Evolutionary conservation across 1,140 invertebrate genomes (phyloP).

Genomic region (Drosophila bocqueti): DNA sequence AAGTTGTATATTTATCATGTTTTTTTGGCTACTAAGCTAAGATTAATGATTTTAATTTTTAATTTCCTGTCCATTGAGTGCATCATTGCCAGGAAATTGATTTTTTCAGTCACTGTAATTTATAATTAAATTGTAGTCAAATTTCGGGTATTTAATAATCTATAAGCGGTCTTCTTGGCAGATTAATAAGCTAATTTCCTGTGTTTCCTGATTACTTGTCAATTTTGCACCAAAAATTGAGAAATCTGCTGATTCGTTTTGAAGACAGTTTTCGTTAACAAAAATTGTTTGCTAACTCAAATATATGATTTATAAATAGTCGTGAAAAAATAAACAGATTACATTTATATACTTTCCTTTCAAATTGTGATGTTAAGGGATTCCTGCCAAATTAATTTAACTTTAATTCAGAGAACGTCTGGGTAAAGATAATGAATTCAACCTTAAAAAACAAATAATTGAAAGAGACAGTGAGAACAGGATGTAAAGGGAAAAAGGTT

Average conservation of each 20-base stretch:
- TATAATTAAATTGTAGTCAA: conserved; percentile 55
- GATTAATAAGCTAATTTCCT: conserved; percentile 58
- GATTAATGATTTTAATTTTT: not conserved
- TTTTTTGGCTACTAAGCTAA: not conserved
- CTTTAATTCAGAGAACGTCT: conserved; percentile 44
- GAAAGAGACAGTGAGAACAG: conserved; percentile 41
- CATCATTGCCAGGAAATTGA: not conserved
- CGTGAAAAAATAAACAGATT: not conserved
- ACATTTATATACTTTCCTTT: not conserved
- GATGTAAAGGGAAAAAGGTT: conserved; percentile 24
- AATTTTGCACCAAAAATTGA: not conserved
- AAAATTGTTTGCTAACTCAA: not conserved
- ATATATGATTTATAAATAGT: too few relatives aligned
- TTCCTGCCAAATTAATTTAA: not conserved
- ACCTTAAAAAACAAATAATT: conserved; percentile 51
- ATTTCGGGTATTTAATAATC: conserved; percentile 9
- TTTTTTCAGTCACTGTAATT: conserved; percentile 3
- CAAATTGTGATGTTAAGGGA: not conserved
- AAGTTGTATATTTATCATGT: not conserved
- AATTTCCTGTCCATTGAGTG: not conserved
- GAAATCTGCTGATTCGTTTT: not conserved
- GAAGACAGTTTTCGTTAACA: not conserved
- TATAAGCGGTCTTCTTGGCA: conserved; percentile 5
- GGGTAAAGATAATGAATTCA: conserved; percentile 5
- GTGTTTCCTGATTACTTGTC: not conserved